These are phyloP conservation scores for Alentia gelatinosa DNA, from an alignment of 2,888 invertebrate species.

Conservation along the genomic window DNA sequence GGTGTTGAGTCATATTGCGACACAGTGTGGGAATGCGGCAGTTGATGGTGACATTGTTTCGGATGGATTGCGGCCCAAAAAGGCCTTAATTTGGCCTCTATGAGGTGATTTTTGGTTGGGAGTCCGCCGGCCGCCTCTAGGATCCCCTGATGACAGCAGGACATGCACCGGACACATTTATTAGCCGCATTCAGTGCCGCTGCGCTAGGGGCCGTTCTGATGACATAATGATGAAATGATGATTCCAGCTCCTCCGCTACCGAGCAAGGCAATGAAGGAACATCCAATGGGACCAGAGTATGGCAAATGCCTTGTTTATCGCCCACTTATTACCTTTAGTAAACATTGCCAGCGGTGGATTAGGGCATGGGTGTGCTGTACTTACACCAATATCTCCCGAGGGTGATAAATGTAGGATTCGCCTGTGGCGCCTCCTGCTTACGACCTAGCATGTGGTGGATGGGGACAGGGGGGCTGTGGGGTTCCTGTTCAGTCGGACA, in stretches of 20 bases:
- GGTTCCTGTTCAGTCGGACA: not conserved
- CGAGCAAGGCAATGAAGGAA: not conserved
- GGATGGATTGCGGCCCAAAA: not conserved
- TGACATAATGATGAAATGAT: constrained; percentile 28
- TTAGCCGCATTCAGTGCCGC: not conserved
- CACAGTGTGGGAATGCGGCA: constrained; percentile 25
- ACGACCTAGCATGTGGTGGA: not conserved
- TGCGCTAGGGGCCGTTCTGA: not conserved
- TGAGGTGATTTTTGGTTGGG: constrained; percentile 37
- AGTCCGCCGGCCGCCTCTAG: not conserved
- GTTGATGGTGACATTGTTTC: constrained; percentile 14
- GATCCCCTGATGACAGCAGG: not conserved
- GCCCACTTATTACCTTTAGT: constrained; percentile 13
- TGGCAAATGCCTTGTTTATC: constrained; percentile 39
- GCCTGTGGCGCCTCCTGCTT: not conserved
- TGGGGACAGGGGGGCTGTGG: not conserved
- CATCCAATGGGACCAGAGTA: not conserved
- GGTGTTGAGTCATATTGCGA: not conserved
- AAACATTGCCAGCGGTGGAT: constrained; percentile 23
- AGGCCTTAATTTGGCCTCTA: not conserved
- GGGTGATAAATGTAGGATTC: not conserved
- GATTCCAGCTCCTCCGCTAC: not conserved
- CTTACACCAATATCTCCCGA: not conserved
- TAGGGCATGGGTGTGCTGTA: not conserved
- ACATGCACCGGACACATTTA: not conserved